Evolutionary conservation across 1,140 invertebrate species (phyloP), one percentile per base, ranked within the genome.

Genomic region (Trichomalopsis sarcophagae): DNA sequence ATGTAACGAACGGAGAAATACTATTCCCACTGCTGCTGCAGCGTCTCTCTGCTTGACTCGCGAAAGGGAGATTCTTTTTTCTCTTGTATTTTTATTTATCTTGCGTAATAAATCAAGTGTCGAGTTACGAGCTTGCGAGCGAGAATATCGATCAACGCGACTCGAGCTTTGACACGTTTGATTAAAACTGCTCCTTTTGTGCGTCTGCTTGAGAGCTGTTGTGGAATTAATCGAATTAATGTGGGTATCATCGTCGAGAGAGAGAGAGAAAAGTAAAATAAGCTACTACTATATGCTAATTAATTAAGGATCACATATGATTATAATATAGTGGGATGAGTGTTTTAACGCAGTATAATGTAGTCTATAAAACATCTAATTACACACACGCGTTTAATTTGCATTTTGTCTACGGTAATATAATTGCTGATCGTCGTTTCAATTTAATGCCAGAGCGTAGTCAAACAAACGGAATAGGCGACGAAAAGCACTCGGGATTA

Each of bases 1-100:
- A 44, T 47, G 30, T 76, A 76, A 76, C 36, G 74, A 76, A 76
- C 74, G 74, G 47, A 71, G 74, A 40, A 76, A 76, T 76, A 76
- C 74, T 40, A 76, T 76, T 76, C 74, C 36, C 50, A 55, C 0
- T 44, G 9, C 33, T 40, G 36, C 74, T 47, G 40, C 40, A 44
- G 40, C 9, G 40, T 7, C 36, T n/a, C n/a, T 71, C 23, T 21
- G 21, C 30, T 23, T 76, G 40, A 47, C 5, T n/a, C 40, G 14
- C 36, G 36, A 40, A 9, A 40, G 36, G 14, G 30, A 33, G 17
- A 6, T 44, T 47, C 27, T 78, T 17, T n/a, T 62, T 11, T 33
- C n/a, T 66, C n/a, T 21, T 30, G 66, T 21, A n/a, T 21, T 55
- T 66, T n/a, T 44, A 27, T 30, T 50, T n/a, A 27, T 23, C 76